Evolutionary conservation across 2,113 vertebrate genomes (phyloP), one percentile per base, ranked within the genome.

Genomic region (Neopipo cinnamomea): DNA sequence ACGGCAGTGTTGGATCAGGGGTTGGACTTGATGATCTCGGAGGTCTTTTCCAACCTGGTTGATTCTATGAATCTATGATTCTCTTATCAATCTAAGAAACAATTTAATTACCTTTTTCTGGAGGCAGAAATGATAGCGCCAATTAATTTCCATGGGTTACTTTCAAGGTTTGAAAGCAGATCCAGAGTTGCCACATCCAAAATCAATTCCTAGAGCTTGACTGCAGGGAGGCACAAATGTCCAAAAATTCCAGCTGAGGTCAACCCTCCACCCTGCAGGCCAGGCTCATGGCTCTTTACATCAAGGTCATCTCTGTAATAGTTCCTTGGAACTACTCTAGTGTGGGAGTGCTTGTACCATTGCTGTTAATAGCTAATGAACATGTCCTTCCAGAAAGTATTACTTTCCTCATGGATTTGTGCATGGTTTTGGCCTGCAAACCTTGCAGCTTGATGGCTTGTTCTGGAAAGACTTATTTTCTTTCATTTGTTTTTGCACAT

Each of bases 261-360:
- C 59, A 76, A 28, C 52, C 68, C 68, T 47, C 30, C 42, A 62
- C 23, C 19, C n/a, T 6, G 0, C 35, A 68, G 39, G 7, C 52
- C 49, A 75, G 12, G 16, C 44, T 85, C 11, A 0, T 4, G 35
- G 35, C 70, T 78, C 70, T 65, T 84, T 33, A n/a, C 47, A 25
- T 41, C 0, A 0, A 72, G 67, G 44, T 49, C 49, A 30, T 23
- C 8, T 39, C 87, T 63, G 33, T 41, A 2, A 42, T 4, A 2
- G 6, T 52, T 88, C 56, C 78, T 73, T 76, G 39, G 47, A 76
- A 12, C 30, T 44, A 2, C 58, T 75, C 9, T 20, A 7, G 2
- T 25, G 31, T 79, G 66, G 47, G 31, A 87, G 18, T 2, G 0
- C 37, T 88, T 79, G 33, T 73, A 35, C 44, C 5, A 0, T 52